Evolutionary conservation across 2,113 vertebrate genomes (phyloP).

Genomic region (Anhinga anhinga): DNA sequence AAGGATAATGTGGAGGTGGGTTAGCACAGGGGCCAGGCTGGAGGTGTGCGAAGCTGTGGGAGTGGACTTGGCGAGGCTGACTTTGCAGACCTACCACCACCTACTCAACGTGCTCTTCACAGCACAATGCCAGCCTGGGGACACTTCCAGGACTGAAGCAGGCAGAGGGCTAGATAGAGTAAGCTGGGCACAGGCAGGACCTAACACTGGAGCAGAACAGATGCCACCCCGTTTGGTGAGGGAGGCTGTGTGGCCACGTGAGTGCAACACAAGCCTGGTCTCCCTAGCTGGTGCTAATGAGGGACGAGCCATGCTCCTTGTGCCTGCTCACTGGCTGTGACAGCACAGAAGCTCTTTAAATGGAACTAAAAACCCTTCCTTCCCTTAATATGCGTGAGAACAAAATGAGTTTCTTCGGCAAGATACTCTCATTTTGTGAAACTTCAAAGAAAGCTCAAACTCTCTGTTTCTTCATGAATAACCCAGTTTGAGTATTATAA

Average conservation of each 20-base stretch:
- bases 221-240: background rate
- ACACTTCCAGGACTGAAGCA: background rate
- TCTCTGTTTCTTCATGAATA: conserved; percentile 37
- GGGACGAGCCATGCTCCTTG: background rate
- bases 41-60: background rate
- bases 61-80: background rate
- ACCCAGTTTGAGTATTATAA: conserved; percentile 29
- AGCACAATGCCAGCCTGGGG: background rate
- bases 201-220: background rate
- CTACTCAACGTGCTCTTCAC: fast-evolving
- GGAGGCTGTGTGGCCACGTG: background rate
- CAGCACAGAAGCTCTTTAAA: background rate
- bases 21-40: background rate
- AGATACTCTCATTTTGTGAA: background rate
- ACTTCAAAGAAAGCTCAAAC: conserved; percentile 40
- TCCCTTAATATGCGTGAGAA: background rate
- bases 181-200: background rate
- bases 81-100: background rate
- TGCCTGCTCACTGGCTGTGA: background rate
- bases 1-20: fast-evolving
- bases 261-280: background rate
- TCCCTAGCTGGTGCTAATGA: background rate
- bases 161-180: background rate
- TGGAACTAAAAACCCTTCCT: conserved; percentile 8
- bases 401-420: background rate